Evolutionary conservation across 2,888 invertebrate species (phyloP).

Genomic region (Zootermopsis nevadensis): DNA sequence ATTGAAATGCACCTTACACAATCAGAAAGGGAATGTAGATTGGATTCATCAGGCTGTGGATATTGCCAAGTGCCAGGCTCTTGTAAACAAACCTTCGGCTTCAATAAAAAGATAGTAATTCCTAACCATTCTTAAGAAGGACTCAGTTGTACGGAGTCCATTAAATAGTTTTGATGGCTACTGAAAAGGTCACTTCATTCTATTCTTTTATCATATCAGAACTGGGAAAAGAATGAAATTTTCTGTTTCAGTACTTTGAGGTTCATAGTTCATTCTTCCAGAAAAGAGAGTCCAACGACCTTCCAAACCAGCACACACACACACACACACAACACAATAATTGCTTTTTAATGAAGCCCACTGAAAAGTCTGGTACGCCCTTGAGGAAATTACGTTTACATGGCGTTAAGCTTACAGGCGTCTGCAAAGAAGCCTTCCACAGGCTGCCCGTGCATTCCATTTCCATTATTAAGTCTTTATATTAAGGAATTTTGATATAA

Average conservation of each 20-base stretch:
- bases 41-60: too few species aligned
- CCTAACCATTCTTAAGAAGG: too few species aligned
- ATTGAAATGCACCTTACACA: too few species aligned
- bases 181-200: too few species aligned
- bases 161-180: too few species aligned
- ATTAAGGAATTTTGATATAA: slow-evolving; percentile 26
- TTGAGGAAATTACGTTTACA: slow-evolving; percentile 21
- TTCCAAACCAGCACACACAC: slow-evolving; percentile 23
- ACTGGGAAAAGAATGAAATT: too few species aligned
- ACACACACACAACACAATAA: slow-evolving; percentile 38
- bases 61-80: too few species aligned
- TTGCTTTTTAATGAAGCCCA: slow-evolving; percentile 41
- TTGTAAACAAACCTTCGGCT: too few species aligned
- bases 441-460: background rate
- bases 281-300: background rate
- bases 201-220: too few species aligned
- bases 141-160: too few species aligned
- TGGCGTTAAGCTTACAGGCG: slow-evolving; percentile 6
- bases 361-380: slow-evolving; percentile 41
- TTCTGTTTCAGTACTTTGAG: background rate
- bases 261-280: slow-evolving; percentile 30
- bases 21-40: too few species aligned
- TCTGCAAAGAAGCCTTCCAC: background rate
- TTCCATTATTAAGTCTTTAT: slow-evolving; percentile 34
- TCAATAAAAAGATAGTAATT: too few species aligned